phyloP scores from a whole-genome alignment of 92 coral and sea anemone genomes.

The Blastomussa wellsi region DNA sequence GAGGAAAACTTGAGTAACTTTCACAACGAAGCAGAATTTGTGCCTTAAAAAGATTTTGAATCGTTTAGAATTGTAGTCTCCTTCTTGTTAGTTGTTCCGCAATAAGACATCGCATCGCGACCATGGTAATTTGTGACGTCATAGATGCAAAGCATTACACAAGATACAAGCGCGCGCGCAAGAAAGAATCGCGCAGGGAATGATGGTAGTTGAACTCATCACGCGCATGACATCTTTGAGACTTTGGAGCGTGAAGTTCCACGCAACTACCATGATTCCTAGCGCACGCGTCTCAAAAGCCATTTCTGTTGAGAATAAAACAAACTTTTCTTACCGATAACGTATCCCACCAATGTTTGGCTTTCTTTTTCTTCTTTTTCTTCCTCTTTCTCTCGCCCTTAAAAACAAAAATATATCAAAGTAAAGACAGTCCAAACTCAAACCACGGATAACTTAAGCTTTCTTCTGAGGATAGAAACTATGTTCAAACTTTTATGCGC shows the following conservation, averaged over 20 bases:
- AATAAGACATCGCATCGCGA: background rate
- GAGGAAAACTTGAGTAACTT: background rate
- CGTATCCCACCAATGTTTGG: constrained; percentile 88
- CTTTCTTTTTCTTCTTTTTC: constrained; percentile 84
- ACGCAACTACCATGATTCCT: too few species aligned
- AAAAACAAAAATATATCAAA: background rate
- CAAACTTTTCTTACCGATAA: constrained; percentile 66
- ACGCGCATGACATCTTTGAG: too few species aligned
- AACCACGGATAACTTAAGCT: background rate
- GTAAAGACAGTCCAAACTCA: background rate
- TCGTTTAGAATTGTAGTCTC: background rate
- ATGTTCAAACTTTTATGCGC: too few species aligned
- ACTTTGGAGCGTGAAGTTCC: too few species aligned
- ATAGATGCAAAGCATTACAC: background rate
- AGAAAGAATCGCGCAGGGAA: background rate
- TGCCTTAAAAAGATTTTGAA: background rate
- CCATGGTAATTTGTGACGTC: background rate
- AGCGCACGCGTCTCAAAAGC: too few species aligned
- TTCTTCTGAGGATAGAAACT: too few species aligned
- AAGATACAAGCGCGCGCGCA: background rate
- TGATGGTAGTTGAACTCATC: too few species aligned
- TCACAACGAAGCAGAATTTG: background rate
- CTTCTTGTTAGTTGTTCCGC: background rate
- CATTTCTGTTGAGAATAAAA: background rate
- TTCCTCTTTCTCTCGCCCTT: constrained; percentile 65